Percentiles rank a stretch among this genome's conserved stretches.
phyloP scores from a whole-genome alignment of 2,888 invertebrate species.

The Agrilus mali region DNA sequence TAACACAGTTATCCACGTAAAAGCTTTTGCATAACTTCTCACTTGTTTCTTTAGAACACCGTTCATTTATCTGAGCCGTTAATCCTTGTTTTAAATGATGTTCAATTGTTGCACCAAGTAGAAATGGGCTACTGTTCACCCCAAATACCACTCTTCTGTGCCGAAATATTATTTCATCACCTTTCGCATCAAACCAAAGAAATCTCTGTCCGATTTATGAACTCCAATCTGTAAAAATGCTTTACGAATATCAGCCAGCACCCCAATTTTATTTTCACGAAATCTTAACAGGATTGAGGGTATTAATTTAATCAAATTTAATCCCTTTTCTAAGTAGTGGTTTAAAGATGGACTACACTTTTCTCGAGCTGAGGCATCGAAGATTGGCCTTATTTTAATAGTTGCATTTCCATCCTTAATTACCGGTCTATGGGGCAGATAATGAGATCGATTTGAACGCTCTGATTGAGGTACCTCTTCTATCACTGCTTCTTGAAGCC shows the following conservation, averaged over 20 bases:
- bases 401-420: constrained; percentile 11
- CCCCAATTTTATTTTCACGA: too few species aligned
- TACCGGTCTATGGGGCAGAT: too few species aligned
- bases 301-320: too few species aligned
- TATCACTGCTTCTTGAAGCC: constrained; percentile 14
- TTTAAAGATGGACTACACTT: constrained; percentile 15
- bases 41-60: neutral
- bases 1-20: too few species aligned
- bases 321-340: too few species aligned
- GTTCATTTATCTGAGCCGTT: neutral
- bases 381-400: constrained; percentile 16
- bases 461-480: neutral
- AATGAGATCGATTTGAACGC: constrained; percentile 7
- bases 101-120: constrained; percentile 8
- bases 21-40: neutral
- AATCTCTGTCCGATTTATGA: neutral
- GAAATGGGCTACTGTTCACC: constrained; percentile 8
- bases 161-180: neutral
- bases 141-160: constrained; percentile 3
- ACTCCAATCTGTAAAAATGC: neutral
- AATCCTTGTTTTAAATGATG: constrained; percentile 5
- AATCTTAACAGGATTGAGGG: too few species aligned
- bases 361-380: constrained; percentile 18
- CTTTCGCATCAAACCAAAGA: too few species aligned
- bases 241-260: too few species aligned